These are phyloP conservation scores for Fistularia commersonii DNA, from an alignment of 2,797 vertebrate genomes.

Conservation along the genomic window DNA sequence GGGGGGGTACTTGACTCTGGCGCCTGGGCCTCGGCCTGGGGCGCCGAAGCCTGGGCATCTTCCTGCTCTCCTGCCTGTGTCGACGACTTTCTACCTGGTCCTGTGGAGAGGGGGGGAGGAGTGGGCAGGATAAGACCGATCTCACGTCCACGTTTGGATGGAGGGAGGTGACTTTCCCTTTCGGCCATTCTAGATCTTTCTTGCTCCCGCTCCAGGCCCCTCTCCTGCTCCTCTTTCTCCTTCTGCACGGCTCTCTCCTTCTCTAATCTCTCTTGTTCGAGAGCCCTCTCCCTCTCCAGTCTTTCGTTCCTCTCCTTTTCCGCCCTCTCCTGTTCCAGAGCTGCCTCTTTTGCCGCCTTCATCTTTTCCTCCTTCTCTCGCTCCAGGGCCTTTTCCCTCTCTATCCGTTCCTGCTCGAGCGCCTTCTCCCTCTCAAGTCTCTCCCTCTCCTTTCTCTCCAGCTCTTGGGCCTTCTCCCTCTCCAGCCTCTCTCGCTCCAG, in stretches of 20 bases:
- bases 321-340: conserved; percentile 16
- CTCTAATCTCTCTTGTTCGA: conserved; percentile 32
- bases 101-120: conserved; percentile 52
- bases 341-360: conserved; percentile 21
- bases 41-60: conserved; percentile 29
- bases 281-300: conserved; percentile 26
- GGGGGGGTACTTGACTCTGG: conserved; percentile 34
- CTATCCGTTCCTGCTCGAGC: conserved; percentile 22
- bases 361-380: conserved; percentile 27
- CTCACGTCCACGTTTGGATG: conserved; percentile 65
- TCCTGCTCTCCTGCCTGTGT: conserved; percentile 46
- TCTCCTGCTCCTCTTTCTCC: conserved; percentile 21
- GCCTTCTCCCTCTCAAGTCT: conserved; percentile 25
- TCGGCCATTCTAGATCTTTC: conserved; percentile 21
- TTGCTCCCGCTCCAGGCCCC: conserved; percentile 8
- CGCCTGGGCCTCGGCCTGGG: conserved; percentile 31
- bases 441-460: conserved; percentile 20
- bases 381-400: conserved; percentile 35
- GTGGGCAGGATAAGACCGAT: conserved; percentile 55
- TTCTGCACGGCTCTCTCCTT: conserved; percentile 24
- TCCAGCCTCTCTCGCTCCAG: conserved; percentile 35
- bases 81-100: conserved; percentile 41
- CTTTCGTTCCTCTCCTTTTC: conserved; percentile 8
- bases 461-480: conserved; percentile 26
- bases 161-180: conserved; percentile 59